phyloP scores from a whole-genome alignment of 2,888 invertebrate species.

The Griposia aprilina region DNA sequence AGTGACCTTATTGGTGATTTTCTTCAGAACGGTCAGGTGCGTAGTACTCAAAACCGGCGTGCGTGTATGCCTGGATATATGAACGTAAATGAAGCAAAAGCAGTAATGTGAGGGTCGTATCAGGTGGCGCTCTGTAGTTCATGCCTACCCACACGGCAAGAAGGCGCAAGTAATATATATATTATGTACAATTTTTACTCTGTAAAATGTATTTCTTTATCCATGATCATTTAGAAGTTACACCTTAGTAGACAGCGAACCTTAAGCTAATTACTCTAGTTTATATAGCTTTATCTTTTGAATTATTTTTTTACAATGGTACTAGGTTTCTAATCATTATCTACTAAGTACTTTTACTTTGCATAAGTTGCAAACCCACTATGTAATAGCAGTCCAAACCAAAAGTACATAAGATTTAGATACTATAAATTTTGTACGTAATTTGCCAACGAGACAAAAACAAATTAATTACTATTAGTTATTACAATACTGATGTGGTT shows the following conservation, averaged over 20 bases:
- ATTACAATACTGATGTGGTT: too few species aligned
- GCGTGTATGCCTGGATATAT: too few species aligned
- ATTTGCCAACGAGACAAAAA: neutral
- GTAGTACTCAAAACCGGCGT: too few species aligned
- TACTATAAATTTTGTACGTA: neutral
- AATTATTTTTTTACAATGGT: neutral
- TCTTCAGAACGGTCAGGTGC: too few species aligned
- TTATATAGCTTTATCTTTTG: neutral
- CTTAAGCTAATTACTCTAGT: slow-evolving; percentile 17
- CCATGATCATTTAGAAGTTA: neutral
- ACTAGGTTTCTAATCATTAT: too few species aligned
- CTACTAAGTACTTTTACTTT: neutral
- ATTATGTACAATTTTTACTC: too few species aligned
- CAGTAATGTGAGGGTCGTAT: too few species aligned
- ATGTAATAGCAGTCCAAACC: neutral
- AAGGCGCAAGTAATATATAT: too few species aligned
- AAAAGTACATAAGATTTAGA: neutral
- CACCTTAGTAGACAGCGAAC: slow-evolving; percentile 42
- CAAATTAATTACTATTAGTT: neutral
- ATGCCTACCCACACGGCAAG: too few species aligned
- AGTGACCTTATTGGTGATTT: too few species aligned
- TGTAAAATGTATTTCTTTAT: neutral
- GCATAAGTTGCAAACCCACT: neutral
- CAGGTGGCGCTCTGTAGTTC: too few species aligned
- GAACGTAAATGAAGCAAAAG: too few species aligned